Evolutionary conservation across 2,888 invertebrate genomes (phyloP), one percentile per base, ranked within the genome.

Genomic region (Chrysina gloriosa): DNA sequence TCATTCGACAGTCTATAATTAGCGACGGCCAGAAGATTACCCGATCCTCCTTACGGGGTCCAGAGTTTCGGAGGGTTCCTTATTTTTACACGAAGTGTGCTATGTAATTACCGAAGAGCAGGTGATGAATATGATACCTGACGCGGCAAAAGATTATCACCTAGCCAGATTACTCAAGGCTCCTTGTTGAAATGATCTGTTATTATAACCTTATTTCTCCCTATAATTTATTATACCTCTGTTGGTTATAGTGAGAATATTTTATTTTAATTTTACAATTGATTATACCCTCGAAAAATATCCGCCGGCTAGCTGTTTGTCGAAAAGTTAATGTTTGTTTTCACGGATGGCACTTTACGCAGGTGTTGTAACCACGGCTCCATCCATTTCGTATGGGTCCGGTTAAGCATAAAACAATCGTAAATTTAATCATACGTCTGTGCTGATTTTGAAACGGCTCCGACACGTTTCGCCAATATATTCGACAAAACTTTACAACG

Each of bases 61-160:
- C 42, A 45, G 14, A 65, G 54, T 58, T 58, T 39, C 7, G 58
- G 58, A 39, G 14, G 58, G 54, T 56, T 65, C 54, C 70, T 70
- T 68, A 69, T 70, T 70, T 69, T 67, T 64, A 61, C 25, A 25
- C 65, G 63, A 67, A 69, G 67, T 66, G 69, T 69, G 70, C 69
- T 68, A 63, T 70, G 67, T 71, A 71, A 71, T 71, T 71, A 71
- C 70, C 61, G 68, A 65, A 68, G 68, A 67, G 72, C 72, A 72
- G 72, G 72, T 72, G 72, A 70, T 70, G 72, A 72, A 70, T 69
- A 70, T 70, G 70, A 69, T 69, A 69, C 71, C 71, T 71, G 71
- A 65, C 69, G 71, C 66, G 71, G 69, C 52, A 69, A 71, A 68
- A 71, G 69, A 71, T 71, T 71, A 71, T 67, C 71, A 71, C 71